Evolutionary conservation across 23 tunicate genomes (phyloP), one percentile per base, ranked within the genome.

Genomic region (Trididemnum clinides): DNA sequence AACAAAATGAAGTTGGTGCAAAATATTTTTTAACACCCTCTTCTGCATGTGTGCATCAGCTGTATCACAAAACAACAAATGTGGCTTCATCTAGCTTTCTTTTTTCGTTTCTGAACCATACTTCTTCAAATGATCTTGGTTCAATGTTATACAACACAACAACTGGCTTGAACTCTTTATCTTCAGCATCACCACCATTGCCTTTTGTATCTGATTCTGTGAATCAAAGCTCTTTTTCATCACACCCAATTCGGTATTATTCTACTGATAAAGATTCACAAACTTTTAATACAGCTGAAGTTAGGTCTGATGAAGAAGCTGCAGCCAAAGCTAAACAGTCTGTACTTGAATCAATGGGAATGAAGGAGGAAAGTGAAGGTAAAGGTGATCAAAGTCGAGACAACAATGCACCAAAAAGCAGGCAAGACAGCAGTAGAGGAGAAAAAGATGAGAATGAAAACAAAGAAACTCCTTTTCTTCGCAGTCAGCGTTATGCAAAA

Each of bases 401-500:
- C 3, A 32, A 29, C n/a, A 31, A 66, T 4, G 37, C 6, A 29
- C 15, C 54, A 44, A 59, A 59, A 28, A n/a, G n/a, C n/a, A 32
- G n/a, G 37, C 30, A 66, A 29, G 75, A 66, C 3, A 32, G 5
- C n/a, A 31, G 31, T 4, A 20, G n/a, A 29, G 10, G 12, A 44
- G 22, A 59, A 28, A 28, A 69, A 30, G 38, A 20, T 36, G 80
- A 78, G 2, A 37, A 51, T 1, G 36, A 78, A 26, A 50, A 50
- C 19, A 29, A 88, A 71, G 96, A 91, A 66, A 49, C 82, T 0
- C 72, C 96, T 3, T 91, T 91, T 81, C 69, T 86, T n/a, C 62
- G 87, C 63, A 93, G 89, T 73, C 98, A 93, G 44, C 71, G 98
- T 10, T 84, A 79, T 50, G 90, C 93, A 64, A 88, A 88, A 81